These are phyloP conservation scores for Scaptomyza parva DNA, from an alignment of 2,888 invertebrate genomes.

Conservation along the genomic window DNA sequence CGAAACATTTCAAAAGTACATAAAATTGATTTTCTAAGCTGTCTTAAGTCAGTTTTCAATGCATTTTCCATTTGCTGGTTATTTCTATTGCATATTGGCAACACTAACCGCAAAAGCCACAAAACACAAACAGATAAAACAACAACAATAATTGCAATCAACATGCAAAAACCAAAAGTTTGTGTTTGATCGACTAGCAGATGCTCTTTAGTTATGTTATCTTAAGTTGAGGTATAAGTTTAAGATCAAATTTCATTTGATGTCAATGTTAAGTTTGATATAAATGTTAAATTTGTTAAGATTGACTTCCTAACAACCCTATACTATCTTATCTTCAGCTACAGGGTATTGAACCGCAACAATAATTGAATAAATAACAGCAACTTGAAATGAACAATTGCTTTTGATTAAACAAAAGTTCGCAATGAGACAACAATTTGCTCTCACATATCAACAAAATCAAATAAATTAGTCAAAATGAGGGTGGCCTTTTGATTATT, in stretches of 20 bases:
- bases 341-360: constrained; percentile 25
- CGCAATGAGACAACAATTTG: constrained; percentile 59
- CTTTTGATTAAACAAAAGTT: constrained; percentile 80
- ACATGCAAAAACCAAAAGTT: constrained; percentile 12
- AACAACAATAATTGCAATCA: constrained; percentile 54
- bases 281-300: not conserved
- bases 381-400: constrained; percentile 80
- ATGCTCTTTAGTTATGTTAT: constrained; percentile 10
- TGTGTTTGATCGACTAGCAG: not conserved
- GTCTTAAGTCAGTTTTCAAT: constrained; percentile 1
- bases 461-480: constrained; percentile 77
- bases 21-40: constrained; percentile 8
- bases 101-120: constrained; percentile 42
- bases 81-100: constrained; percentile 28
- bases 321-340: not conserved
- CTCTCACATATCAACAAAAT: constrained; percentile 65
- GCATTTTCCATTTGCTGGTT: constrained; percentile 16
- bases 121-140: constrained; percentile 31
- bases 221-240: not conserved
- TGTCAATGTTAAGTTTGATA: not conserved
- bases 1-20: constrained; percentile 4
- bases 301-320: not conserved
- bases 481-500: constrained; percentile 69
- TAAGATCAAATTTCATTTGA: not conserved
- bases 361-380: constrained; percentile 47